phyloP scores from a whole-genome alignment of 1,140 invertebrate species.

The Magallana gigas region DNA sequence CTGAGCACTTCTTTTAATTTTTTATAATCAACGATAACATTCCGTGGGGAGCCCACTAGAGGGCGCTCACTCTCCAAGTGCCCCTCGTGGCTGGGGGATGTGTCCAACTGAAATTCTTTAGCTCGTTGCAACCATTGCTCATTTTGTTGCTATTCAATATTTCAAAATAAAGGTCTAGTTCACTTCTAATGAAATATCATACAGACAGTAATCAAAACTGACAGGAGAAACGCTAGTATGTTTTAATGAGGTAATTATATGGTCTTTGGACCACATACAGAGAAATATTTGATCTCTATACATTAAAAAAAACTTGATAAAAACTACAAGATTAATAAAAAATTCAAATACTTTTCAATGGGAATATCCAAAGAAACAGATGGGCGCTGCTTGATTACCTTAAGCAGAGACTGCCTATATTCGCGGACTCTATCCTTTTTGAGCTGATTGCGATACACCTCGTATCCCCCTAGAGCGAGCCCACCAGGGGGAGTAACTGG shows the following conservation, averaged over 20 bases:
- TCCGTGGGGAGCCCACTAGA: conserved; percentile 53
- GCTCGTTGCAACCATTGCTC: conserved; percentile 50
- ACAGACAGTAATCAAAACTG: not conserved
- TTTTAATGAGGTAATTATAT: not conserved
- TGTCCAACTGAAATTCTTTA: conserved; percentile 48
- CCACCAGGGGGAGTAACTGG: conserved; percentile 45
- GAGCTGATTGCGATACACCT: conserved; percentile 42
- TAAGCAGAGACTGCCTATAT: conserved; percentile 51
- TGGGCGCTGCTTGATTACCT: conserved; percentile 42
- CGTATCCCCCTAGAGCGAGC: conserved; percentile 46
- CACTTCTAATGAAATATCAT: not conserved
- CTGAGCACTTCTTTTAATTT: conserved; percentile 31
- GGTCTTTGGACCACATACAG: not conserved
- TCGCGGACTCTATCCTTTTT: conserved; percentile 30
- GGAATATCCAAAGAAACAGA: not conserved
- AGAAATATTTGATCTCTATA: not conserved
- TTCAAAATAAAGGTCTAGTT: conserved; percentile 6
- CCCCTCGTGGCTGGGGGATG: conserved; percentile 40
- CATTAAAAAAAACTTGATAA: not conserved
- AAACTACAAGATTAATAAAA: not conserved
- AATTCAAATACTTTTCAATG: not conserved
- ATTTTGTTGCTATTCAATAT: conserved; percentile 48
- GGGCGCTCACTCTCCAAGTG: conserved; percentile 47
- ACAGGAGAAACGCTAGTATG: not conserved
- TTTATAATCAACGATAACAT: conserved; percentile 45